Conservation (phyloP, 2,888 invertebrate genomes). For the Bellardia bayeri region DNA sequence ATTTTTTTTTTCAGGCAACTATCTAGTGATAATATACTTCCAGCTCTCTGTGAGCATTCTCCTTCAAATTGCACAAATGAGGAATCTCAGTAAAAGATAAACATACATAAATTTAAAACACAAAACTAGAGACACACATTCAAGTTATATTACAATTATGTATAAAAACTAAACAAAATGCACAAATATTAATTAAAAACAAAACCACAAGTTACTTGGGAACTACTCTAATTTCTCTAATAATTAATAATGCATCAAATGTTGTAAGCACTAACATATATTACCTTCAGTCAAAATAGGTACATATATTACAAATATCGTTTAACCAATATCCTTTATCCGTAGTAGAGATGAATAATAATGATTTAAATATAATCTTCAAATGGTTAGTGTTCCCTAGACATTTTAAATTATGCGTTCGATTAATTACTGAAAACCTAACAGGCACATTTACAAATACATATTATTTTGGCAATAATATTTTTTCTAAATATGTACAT, state of each 20-base stretch:
- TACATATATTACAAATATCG: too few relatives aligned
- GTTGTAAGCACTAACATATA: too few relatives aligned
- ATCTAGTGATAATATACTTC: slow-evolving; percentile 85
- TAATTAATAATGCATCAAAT: neutral
- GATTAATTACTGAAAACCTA: too few relatives aligned
- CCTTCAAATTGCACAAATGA: slow-evolving; percentile 76
- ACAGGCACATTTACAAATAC: too few relatives aligned
- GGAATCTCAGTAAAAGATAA: slow-evolving; percentile 66
- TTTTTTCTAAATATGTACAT: too few relatives aligned
- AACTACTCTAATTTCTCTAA: neutral
- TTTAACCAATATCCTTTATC: too few relatives aligned
- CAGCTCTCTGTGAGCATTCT: slow-evolving; percentile 84
- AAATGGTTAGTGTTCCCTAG: too few relatives aligned
- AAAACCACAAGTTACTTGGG: neutral
- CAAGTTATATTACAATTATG: slow-evolving; percentile 17
- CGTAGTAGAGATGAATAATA: too few relatives aligned
- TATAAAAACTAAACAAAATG: slow-evolving; percentile 2
- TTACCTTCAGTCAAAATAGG: too few relatives aligned
- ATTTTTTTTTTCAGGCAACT: slow-evolving; percentile 84
- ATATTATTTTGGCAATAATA: too few relatives aligned
- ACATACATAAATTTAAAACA: neutral
- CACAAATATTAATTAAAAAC: slow-evolving; percentile 5
- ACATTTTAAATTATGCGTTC: too few relatives aligned
- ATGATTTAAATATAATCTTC: too few relatives aligned
- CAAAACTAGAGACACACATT: neutral